Evolutionary conservation across 2,113 vertebrate species (phyloP).

Genomic region (Silurus asotus): DNA sequence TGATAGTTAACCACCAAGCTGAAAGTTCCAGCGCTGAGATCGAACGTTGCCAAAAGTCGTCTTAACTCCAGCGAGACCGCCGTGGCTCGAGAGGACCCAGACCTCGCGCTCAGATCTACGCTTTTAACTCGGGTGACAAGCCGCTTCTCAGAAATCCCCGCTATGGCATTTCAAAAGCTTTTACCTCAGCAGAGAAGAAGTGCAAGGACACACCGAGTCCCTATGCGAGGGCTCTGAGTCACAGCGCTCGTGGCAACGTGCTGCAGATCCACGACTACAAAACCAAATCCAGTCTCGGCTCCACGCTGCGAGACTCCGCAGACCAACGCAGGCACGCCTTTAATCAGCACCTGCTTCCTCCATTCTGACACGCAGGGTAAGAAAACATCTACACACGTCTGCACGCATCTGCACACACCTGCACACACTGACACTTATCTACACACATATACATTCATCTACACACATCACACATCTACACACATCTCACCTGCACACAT

Average conservation of each 20-base stretch:
- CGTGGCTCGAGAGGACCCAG: not conserved
- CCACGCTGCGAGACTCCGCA: not conserved
- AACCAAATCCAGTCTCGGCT: constrained; percentile 11
- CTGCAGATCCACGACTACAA: constrained; percentile 22
- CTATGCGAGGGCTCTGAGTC: constrained; percentile 28
- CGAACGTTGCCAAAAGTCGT: too few species aligned
- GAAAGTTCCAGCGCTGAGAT: not conserved
- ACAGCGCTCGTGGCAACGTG: constrained; percentile 29
- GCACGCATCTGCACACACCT: not conserved
- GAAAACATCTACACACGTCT: not conserved
- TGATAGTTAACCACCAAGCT: not conserved
- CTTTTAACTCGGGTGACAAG: constrained; percentile 19
- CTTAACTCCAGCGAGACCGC: not conserved
- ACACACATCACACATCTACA: too few species aligned
- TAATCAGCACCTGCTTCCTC: not conserved
- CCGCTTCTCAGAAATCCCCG: not conserved
- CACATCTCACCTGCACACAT: too few species aligned
- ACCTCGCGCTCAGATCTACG: not conserved
- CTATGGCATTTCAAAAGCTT: constrained; percentile 28
- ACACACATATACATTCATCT: too few species aligned
- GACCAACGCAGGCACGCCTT: not conserved
- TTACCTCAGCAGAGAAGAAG: constrained; percentile 8
- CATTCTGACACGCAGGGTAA: not conserved
- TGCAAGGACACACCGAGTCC: constrained; percentile 22
- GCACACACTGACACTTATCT: too few species aligned